phyloP scores from a whole-genome alignment of 2,113 vertebrate genomes.

The Chauna torquata region DNA sequence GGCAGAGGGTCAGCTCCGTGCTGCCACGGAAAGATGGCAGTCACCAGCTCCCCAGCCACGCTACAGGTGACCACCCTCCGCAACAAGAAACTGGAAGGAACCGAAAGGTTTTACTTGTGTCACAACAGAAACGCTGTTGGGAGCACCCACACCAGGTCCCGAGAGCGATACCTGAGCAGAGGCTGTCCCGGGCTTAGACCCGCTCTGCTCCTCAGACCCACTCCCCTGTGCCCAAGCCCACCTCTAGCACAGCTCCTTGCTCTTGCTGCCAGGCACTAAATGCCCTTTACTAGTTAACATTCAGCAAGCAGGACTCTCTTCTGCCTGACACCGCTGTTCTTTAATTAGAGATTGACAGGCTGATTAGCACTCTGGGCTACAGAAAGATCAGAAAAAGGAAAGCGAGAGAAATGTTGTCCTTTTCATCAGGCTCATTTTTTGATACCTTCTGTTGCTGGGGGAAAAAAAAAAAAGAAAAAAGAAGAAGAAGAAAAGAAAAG shows the following conservation, averaged over 20 bases:
- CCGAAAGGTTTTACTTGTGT: no score
- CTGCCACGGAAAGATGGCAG: background rate
- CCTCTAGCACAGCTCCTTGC: background rate
- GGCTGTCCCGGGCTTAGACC: background rate
- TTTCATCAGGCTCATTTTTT: conserved; percentile 44
- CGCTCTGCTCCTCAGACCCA: accelerated
- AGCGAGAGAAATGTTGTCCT: background rate
- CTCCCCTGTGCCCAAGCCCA: background rate
- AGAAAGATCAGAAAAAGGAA: conserved; percentile 43
- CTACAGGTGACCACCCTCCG: background rate
- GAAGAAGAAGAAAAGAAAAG: background rate
- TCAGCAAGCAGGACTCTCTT: background rate
- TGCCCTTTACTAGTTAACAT: background rate
- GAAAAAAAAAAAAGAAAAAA: background rate
- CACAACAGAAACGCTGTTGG: background rate
- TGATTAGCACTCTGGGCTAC: conserved; percentile 62
- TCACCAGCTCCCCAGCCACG: background rate
- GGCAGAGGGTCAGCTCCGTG: background rate
- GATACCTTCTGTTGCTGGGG: conserved; percentile 52
- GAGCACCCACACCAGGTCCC: background rate
- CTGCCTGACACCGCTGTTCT: conserved; percentile 36
- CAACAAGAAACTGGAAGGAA: background rate
- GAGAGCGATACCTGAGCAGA: background rate
- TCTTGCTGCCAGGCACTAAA: background rate
- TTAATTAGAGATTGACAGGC: conserved; percentile 71